These are phyloP conservation scores for Phasianus colchicus DNA, from an alignment of 2,113 vertebrate genomes.

Conservation along the genomic window DNA sequence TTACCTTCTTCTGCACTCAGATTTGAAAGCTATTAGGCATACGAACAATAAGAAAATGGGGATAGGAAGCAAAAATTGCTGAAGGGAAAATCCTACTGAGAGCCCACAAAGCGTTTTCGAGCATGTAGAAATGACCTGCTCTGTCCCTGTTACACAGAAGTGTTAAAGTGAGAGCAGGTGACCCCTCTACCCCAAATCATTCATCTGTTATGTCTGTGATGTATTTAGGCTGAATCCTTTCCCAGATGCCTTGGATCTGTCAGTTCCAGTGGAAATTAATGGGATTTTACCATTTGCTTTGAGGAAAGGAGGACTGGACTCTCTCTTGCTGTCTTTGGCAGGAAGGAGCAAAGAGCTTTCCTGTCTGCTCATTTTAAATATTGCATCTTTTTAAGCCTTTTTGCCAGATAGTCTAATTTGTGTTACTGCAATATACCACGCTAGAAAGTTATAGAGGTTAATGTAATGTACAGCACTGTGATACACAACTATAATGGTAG, in stretches of 20 bases:
- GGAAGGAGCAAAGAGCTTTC: slow-evolving; percentile 24
- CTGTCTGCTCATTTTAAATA: slow-evolving; percentile 47
- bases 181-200: not conserved
- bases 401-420: slow-evolving; percentile 26
- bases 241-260: slow-evolving; percentile 12
- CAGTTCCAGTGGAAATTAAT: slow-evolving; percentile 50
- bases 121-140: not conserved
- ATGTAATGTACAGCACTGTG: slow-evolving; percentile 30
- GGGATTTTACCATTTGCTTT: slow-evolving; percentile 52
- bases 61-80: slow-evolving; percentile 11
- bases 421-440: slow-evolving; percentile 11
- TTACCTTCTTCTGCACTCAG: not conserved
- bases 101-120: slow-evolving; percentile 20
- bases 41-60: slow-evolving; percentile 26
- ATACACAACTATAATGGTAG: slow-evolving; percentile 38
- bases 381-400: not conserved
- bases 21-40: slow-evolving; percentile 45
- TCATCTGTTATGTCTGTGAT: not conserved
- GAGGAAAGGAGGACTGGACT: slow-evolving; percentile 55
- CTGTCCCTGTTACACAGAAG: not conserved
- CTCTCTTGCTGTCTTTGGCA: slow-evolving; percentile 55
- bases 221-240: slow-evolving; percentile 49
- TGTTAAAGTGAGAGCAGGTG: slow-evolving; percentile 34
- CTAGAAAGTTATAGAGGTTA: slow-evolving; percentile 44
- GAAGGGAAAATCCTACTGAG: slow-evolving; percentile 41